A percentile compares a stretch with the other conserved stretches of the same genome.
Evolutionary conservation across 2,888 invertebrate species (phyloP).

Genomic region (Scaptomyza cyrtandrae): DNA sequence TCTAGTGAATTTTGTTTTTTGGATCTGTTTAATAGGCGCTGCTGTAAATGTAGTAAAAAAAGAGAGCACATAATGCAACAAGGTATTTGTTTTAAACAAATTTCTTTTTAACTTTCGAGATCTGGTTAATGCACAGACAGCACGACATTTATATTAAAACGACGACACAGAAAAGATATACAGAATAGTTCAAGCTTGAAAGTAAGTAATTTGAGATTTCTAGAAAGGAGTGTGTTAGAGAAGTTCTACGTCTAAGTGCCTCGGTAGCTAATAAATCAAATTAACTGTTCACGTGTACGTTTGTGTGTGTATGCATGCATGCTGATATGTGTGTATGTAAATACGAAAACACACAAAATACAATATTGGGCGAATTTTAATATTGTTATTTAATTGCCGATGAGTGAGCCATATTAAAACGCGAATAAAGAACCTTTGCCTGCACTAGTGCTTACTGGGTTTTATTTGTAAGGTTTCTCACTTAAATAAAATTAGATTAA

Average conservation of each 20-base stretch:
- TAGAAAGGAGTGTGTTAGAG: conserved; percentile 23
- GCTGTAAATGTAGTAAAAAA: conserved; percentile 64
- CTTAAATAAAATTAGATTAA: conserved; percentile 2
- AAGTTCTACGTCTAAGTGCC: conserved; percentile 5
- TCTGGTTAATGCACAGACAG: not conserved
- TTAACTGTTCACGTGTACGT: conserved; percentile 10
- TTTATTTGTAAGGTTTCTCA: conserved; percentile 10
- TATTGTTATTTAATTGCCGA: conserved; percentile 10
- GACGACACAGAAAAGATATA: conserved; percentile 41
- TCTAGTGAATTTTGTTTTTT: conserved; percentile 19
- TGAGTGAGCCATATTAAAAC: conserved; percentile 24
- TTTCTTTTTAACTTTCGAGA: conserved; percentile 26
- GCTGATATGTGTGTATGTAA: conserved; percentile 8
- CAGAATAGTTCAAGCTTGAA: conserved; percentile 35
- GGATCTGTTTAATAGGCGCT: conserved; percentile 36
- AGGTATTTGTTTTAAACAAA: conserved; percentile 36
- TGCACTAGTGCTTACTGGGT: too few species aligned
- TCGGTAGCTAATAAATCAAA: conserved; percentile 1
- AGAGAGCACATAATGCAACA: conserved; percentile 39
- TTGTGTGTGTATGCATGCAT: not conserved
- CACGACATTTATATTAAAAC: conserved; percentile 42
- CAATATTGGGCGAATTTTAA: conserved; percentile 1
- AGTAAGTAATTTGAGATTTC: conserved; percentile 16
- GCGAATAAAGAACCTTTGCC: not conserved
- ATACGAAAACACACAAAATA: conserved; percentile 11